Conservation (phyloP, 2,113 vertebrate species). For the Thalassoma bifasciatum region DNA sequence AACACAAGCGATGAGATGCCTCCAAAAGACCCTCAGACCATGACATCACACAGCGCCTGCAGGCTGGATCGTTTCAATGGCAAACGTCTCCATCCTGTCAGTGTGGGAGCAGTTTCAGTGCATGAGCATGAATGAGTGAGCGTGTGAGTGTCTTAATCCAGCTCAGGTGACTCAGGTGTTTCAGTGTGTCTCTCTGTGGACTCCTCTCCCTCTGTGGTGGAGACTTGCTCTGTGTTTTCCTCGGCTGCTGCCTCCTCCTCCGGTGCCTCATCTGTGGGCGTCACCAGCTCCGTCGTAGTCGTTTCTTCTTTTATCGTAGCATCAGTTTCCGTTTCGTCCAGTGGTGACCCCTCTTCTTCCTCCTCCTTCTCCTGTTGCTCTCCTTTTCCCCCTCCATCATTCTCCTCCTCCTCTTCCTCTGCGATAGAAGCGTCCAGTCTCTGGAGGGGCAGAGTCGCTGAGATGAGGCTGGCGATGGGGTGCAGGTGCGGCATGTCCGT, state of each 20-base stretch:
- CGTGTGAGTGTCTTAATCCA: conserved; percentile 60
- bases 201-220: conserved; percentile 1
- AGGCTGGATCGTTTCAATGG: conserved; percentile 16
- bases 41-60: conserved; percentile 14
- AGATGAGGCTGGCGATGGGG: conserved; percentile 77
- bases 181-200: conserved; percentile 29
- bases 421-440: conserved; percentile 46
- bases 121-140: conserved; percentile 11
- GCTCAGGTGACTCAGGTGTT: conserved; percentile 66
- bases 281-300: conserved; percentile 40
- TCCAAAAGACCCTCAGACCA: conserved; percentile 43
- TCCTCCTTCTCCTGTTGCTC: conserved; percentile 22
- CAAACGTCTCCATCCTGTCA: no score
- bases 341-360: conserved; percentile 27
- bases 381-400: background rate
- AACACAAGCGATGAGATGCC: conserved; percentile 53
- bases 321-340: conserved; percentile 51
- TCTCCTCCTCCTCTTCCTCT: conserved; percentile 59
- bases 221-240: conserved; percentile 6
- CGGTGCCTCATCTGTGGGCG: conserved; percentile 47
- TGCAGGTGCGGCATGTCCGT: conserved; percentile 88
- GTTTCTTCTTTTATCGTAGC: conserved; percentile 50
- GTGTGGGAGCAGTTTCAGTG: conserved; percentile 21
- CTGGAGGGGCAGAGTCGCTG: conserved; percentile 69
- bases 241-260: conserved; percentile 5